These are phyloP conservation scores for Holothuria glaberrima DNA, from an alignment of 35 echinoderm and acorn worm genomes.

Conservation along the genomic window DNA sequence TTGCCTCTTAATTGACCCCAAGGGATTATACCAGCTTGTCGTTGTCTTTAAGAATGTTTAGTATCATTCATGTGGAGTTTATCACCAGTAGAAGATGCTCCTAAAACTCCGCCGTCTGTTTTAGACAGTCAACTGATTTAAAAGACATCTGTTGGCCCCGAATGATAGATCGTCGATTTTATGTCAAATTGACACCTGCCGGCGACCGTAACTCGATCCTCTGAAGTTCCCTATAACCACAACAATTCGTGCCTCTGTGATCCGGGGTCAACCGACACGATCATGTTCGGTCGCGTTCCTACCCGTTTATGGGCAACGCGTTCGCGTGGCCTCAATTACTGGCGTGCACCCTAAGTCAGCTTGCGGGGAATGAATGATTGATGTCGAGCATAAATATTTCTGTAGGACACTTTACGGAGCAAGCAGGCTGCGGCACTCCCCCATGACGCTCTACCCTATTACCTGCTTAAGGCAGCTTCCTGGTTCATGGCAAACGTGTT, in stretches of 20 bases:
- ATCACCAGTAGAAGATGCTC: no score
- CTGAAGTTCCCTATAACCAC: not conserved
- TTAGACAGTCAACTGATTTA: no score
- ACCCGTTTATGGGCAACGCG: slow-evolving; percentile 6
- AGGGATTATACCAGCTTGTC: no score
- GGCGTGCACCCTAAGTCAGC: slow-evolving; percentile 27
- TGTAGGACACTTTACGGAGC: not conserved
- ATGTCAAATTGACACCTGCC: slow-evolving; percentile 26
- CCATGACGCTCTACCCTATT: no score
- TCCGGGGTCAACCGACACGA: not conserved
- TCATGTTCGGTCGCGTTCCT: slow-evolving; percentile 25
- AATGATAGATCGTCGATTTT: slow-evolving; percentile 17
- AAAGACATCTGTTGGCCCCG: not conserved
- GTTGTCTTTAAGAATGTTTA: no score
- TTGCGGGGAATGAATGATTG: slow-evolving; percentile 27
- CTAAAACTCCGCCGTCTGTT: no score
- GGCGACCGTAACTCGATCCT: not conserved
- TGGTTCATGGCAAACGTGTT: no score
- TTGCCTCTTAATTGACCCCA: no score
- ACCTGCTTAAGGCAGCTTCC: no score
- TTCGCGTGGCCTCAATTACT: slow-evolving; percentile 47
- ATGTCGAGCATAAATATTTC: slow-evolving; percentile 44
- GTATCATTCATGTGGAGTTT: no score
- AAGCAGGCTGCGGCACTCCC: not conserved
- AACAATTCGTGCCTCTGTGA: not conserved